These are phyloP conservation scores for Eristalis intricaria DNA, from an alignment of 2,888 invertebrate genomes.

Conservation along the genomic window DNA sequence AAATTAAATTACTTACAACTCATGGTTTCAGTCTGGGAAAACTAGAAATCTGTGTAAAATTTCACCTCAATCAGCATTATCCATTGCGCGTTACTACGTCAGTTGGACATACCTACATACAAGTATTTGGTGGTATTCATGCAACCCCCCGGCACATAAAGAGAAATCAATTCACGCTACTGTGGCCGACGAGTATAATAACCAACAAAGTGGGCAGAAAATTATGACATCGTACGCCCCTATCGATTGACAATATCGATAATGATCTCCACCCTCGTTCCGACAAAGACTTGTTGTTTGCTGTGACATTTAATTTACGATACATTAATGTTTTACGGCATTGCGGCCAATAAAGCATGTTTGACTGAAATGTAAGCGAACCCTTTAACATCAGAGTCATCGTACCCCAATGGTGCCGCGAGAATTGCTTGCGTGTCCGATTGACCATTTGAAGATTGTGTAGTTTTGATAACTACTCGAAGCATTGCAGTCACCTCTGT, in stretches of 20 bases:
- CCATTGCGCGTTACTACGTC: too few species aligned
- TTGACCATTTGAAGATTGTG: slow-evolving; percentile 68
- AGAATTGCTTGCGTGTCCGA: slow-evolving; percentile 60
- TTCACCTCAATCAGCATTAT: too few species aligned
- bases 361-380: slow-evolving; percentile 47
- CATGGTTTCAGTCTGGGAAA: neutral
- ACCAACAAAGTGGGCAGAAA: slow-evolving; percentile 64
- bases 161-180: slow-evolving; percentile 49
- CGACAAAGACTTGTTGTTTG: slow-evolving; percentile 50
- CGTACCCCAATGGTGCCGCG: neutral
- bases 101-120: too few species aligned
- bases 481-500: slow-evolving; percentile 7
- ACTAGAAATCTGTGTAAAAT: neutral
- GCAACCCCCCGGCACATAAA: neutral
- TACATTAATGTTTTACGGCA: slow-evolving; percentile 60
- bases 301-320: slow-evolving; percentile 68
- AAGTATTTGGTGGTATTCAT: too few species aligned
- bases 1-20: neutral
- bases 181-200: slow-evolving; percentile 17
- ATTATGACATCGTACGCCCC: slow-evolving; percentile 57
- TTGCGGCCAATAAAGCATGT: slow-evolving; percentile 49
- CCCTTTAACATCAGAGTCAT: slow-evolving; percentile 19
- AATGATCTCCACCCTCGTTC: slow-evolving; percentile 45
- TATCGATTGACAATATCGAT: slow-evolving; percentile 66
- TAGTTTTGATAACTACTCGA: slow-evolving; percentile 52